Percentiles rank a stretch among this genome's conserved stretches.
Conservation (phyloP, 2,888 invertebrate species). For the Liposcelis brunnea region DNA sequence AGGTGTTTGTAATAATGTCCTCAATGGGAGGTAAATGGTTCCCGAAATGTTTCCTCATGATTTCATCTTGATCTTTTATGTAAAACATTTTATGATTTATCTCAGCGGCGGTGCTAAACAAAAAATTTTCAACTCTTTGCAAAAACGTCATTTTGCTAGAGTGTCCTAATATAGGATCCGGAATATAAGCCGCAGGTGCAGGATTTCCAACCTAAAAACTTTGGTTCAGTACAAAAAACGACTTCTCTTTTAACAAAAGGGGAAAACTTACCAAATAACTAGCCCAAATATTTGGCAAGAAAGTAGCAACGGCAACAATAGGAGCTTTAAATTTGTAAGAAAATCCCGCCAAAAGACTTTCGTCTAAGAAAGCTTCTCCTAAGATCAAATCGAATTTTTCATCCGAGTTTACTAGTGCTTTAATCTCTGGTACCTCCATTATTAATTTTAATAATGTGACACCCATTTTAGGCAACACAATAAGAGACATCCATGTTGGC, state of each 20-base stretch:
- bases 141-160: conserved; percentile 21
- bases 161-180: conserved; percentile 12
- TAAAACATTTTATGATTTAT: conserved; percentile 11
- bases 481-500: too few relatives aligned
- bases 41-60: conserved; percentile 20
- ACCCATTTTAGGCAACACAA: too few relatives aligned
- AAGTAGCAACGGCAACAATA: neutral
- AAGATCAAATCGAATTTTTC: conserved; percentile 1
- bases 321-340: conserved; percentile 1
- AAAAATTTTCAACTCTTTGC: conserved; percentile 22
- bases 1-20: conserved; percentile 28
- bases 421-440: too few relatives aligned
- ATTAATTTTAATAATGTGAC: too few relatives aligned
- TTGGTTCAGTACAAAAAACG: too few relatives aligned
- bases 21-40: conserved; percentile 21
- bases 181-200: conserved; percentile 1
- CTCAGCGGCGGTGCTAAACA: conserved; percentile 18
- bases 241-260: too few relatives aligned
- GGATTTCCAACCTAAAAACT: conserved; percentile 4
- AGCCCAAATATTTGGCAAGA: conserved; percentile 3
- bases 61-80: conserved; percentile 12
- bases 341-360: neutral
- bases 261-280: neutral
- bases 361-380: conserved; percentile 1
- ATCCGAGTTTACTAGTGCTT: too few relatives aligned